A percentile compares a stretch with the other conserved stretches of the same genome.
Conservation (phyloP, 2,888 invertebrate genomes). For the Dusona sp. region DNA sequence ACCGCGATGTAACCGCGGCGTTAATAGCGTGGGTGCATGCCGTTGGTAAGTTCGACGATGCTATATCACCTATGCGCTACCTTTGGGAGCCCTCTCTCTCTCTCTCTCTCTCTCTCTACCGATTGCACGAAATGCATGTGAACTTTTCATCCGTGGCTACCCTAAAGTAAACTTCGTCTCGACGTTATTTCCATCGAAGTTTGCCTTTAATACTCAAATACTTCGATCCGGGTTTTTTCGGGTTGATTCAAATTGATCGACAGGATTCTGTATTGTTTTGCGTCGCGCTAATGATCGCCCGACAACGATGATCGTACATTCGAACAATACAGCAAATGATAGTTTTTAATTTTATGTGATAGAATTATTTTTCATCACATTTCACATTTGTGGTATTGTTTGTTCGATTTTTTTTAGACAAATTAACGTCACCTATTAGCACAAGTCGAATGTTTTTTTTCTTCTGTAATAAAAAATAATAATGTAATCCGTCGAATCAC, state of each 20-base stretch:
- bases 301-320: neutral
- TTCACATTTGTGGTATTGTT: neutral
- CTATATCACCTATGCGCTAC: constrained; percentile 11
- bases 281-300: neutral
- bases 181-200: constrained; percentile 50
- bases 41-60: constrained; percentile 65
- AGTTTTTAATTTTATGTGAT: neutral
- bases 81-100: neutral
- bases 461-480: neutral
- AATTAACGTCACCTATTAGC: neutral
- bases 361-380: neutral
- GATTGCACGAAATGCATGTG: constrained; percentile 50
- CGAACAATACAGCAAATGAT: neutral
- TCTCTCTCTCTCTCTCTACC: constrained; percentile 10
- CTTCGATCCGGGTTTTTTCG: neutral
- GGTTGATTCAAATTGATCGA: constrained; percentile 10
- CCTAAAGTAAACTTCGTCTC: constrained; percentile 38
- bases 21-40: constrained; percentile 73
- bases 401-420: neutral
- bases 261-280: neutral
- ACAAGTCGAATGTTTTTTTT: neutral
- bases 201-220: constrained; percentile 36
- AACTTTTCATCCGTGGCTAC: neutral
- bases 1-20: constrained; percentile 72
- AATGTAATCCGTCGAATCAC: constrained; percentile 24